Base-by-base conservation (phyloP, 2,797 vertebrate genomes). In the Allobates femoralis region DNA sequence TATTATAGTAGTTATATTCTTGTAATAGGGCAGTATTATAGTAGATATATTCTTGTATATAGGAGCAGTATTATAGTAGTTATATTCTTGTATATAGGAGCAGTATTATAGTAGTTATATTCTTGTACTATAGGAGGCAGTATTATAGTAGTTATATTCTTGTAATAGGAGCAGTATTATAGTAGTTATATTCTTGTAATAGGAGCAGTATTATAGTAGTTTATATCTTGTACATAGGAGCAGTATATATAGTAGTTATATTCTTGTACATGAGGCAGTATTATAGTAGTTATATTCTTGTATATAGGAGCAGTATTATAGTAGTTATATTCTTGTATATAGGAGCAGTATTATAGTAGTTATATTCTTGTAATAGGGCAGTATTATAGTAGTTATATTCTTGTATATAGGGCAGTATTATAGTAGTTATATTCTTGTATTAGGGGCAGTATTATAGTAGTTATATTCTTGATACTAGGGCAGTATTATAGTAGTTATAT, bases 401-500 rank as follows among this genome's bases (percentile, higher is more conserved):
- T 71, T 71, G 67, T 71, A 71, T 15, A 71, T 71, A n/a, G n/a
- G n/a, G 37, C 37, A 3, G 37, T 41, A 41, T 41, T 1, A 41
- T 41, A 41, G 37, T 41, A 41, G 37, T 41, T 41, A 41, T 41
- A 41, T 41, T 41, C 37, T 41, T 41, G 2, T 1, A 3, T 3
- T 5, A 2, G 10, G 37, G 37, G 37, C 37, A 41, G 37, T 41
- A 41, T 41, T 41, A 41, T 41, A 41, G 1, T 1, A 41, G 37
- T 41, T 41, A 41, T 41, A 41, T 41, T 41, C 37, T 41, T 41
- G 37, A n/a, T 41, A 41, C 37, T 41, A 41, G 37, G 37, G n/a
- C n/a, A n/a, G 66, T 69, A 37, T 69, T 69, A 37, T 69, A 69
- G 66, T 69, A 69, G 66, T 69, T 69, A 37, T 69, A 67, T 69